These are phyloP conservation scores for Drosophila hydei DNA, from an alignment of 1,140 invertebrate species.

Conservation along the genomic window DNA sequence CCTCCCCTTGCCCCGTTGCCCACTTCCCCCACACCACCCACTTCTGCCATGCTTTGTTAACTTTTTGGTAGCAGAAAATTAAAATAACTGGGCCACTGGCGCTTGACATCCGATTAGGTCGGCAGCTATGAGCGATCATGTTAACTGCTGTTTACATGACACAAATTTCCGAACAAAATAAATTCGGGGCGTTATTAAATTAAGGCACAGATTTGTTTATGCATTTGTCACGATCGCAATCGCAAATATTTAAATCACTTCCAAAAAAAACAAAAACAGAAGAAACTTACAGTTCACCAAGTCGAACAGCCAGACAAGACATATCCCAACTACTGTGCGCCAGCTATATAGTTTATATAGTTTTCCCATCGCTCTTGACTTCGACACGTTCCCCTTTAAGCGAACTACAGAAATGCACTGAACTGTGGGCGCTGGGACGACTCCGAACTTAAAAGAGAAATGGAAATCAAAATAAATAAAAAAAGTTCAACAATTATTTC, in stretches of 20 bases:
- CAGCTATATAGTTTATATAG: background rate
- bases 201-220: slow-evolving; percentile 52
- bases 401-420: slow-evolving; percentile 14
- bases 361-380: background rate
- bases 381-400: too few species aligned
- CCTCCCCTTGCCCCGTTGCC: background rate
- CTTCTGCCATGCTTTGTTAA: slow-evolving; percentile 55
- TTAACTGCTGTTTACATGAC: slow-evolving; percentile 44
- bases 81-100: slow-evolving; percentile 80
- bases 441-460: background rate
- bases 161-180: slow-evolving; percentile 15
- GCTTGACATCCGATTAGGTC: slow-evolving; percentile 60
- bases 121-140: slow-evolving; percentile 20
- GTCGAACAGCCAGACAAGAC: background rate
- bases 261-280: background rate
- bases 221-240: slow-evolving; percentile 30
- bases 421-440: slow-evolving; percentile 3
- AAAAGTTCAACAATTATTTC: slow-evolving; percentile 12
- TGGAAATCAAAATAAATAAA: slow-evolving; percentile 14
- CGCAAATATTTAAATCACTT: background rate
- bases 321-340: slow-evolving; percentile 1
- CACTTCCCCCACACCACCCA: slow-evolving; percentile 1
- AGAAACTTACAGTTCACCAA: slow-evolving; percentile 22
- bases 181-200: slow-evolving; percentile 5
- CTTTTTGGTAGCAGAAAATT: slow-evolving; percentile 43